These are phyloP conservation scores for Eulacestoma nigropectus DNA, from an alignment of 2,113 vertebrate genomes.

Conservation along the genomic window DNA sequence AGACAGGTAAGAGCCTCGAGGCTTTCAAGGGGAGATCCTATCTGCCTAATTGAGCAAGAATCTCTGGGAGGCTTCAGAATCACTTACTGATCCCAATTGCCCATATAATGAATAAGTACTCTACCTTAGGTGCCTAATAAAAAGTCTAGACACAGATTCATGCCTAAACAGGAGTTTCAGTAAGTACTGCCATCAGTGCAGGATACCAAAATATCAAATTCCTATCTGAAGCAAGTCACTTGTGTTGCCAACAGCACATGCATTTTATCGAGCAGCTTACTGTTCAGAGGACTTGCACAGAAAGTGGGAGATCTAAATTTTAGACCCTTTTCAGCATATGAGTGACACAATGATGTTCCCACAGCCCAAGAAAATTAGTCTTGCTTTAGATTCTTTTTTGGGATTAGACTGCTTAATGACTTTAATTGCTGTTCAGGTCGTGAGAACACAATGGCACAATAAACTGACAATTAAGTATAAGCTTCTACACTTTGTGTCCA, in stretches of 20 bases:
- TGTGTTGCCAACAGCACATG: not conserved
- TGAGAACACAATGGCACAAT: not conserved
- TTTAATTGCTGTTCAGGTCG: not conserved
- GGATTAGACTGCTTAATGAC: not conserved
- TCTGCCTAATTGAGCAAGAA: not conserved
- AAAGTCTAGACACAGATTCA: not conserved
- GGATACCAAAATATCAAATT: not conserved
- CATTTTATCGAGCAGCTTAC: accelerated
- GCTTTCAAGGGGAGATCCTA: not conserved
- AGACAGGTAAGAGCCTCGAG: not conserved
- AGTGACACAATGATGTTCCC: accelerated
- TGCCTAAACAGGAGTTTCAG: not conserved
- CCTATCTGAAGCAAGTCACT: not conserved
- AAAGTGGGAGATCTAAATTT: not conserved
- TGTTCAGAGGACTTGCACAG: not conserved
- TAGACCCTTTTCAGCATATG: not conserved
- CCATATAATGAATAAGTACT: not conserved
- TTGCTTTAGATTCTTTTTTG: not conserved
- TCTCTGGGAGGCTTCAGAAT: not conserved
- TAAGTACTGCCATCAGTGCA: not conserved
- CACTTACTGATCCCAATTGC: not conserved
- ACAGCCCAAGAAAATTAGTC: not conserved
- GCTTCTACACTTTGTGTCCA: not conserved
- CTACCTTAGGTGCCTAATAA: not conserved
- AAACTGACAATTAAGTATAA: not conserved